Base-by-base conservation (phyloP, 2,113 vertebrate species). In the Coracopsis vasa region DNA sequence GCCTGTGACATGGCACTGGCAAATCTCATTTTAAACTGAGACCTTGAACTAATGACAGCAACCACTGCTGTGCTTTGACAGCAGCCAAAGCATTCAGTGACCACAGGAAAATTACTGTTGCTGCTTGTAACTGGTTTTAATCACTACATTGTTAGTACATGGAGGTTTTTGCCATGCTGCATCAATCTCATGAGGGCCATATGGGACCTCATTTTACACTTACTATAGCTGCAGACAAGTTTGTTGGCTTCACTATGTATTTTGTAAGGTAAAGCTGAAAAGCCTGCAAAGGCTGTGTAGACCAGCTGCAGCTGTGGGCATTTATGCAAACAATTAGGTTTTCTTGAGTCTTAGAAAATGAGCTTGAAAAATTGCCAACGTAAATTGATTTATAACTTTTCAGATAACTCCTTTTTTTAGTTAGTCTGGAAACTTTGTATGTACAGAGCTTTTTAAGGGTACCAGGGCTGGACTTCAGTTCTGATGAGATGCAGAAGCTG, bases 361-460 rank as follows among this genome's bases (percentile, higher is more conserved):
- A 81, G 58, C 67, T 92, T 77, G 48, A 67, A 86, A 67, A 71
- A 56, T 39, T 80, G 88, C 72, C 83, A 86, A 45, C 11, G 24
- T 15, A 73, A 90, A 70, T n/a, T 16, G 23, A 45, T 67, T 78
- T 81, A 27, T 62, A 88, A 62, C 21, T 86, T 74, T 58, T 92
- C 45, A 56, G 81, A 31, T 56, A 82, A 74, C 41, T 80, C 56
- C 50, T 75, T 70, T n/a, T 88, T 41, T 48, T 64, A 42, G 58
- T 75, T 90, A 84, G 47, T 13, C 41, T 66, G 69, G 62, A 94
- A 71, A 41, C 14, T 9, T 53, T 44, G 21, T 50, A 51, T 17
- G n/a, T 66, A 61, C 8, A 37, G 80, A 65, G 35, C 6, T 80
- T 82, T 60, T 58, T 54, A 27, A 60, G 71, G 39, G 51, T 60